Evolutionary conservation across 2,888 invertebrate genomes (phyloP), one percentile per base, ranked within the genome.

Genomic region (Spisula subtruncata): DNA sequence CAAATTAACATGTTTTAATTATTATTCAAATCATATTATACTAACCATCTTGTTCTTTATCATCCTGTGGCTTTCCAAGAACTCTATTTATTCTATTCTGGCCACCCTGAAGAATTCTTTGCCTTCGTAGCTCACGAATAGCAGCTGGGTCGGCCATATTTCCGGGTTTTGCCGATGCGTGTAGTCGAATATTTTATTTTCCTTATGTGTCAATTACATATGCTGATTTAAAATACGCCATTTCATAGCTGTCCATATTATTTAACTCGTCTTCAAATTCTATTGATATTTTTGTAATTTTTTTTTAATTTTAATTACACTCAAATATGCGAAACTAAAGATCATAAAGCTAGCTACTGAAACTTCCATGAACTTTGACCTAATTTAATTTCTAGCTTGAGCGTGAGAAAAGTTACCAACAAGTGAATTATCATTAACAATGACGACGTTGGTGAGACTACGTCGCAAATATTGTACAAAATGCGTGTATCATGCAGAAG

Each of bases 51-150:
- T 32, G 79, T 79, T 32, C 32, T 0, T 8, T 75, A 18, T 75
- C 75, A 71, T 41, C 41, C 16, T 85, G 54, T 41, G 41, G 71
- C 46, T 90, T 84, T 25, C 94, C 94, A 20, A 94, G 83, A 12
- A 95, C 90, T 85, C 88, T 90, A 79, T 94, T 94, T 93, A 96
- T 93, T 46, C 96, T 93, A 85, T 93, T 93, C 89, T 95, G 94
- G 0, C 95, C 93, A 89, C 95, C 94, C 87, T 95, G 92, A 4
- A 95, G 89, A 56, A 96, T 95, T 92, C 94, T 95, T 86, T 90
- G 88, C 83, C 94, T 85, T 71, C 96, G 89, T 29, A 94, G 95
- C 90, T 95, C 95, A 29, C 95, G 92, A 84, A 92, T 89, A 18
- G 93, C 91, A 80, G 90, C 94, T 8, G 91, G 12, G 66, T 93